Evolutionary conservation across 2,113 vertebrate genomes (phyloP).

Genomic region (Leucosticte australis): DNA sequence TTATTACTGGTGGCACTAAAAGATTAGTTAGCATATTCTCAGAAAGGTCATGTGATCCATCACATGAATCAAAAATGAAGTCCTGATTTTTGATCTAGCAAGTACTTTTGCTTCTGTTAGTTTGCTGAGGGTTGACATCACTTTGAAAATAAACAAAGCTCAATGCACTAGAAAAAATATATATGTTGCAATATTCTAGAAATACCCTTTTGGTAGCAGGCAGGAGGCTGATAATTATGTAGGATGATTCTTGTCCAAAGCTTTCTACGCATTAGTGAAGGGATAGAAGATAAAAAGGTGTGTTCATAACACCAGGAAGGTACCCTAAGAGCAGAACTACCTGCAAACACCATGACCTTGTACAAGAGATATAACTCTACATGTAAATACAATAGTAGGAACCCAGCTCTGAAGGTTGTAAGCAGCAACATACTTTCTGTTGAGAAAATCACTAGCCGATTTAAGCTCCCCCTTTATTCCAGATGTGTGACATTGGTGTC

Average conservation of each 20-base stretch:
- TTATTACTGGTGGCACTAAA: neutral
- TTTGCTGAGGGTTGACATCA: neutral
- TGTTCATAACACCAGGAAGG: neutral
- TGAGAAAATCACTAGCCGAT: neutral
- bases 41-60: neutral
- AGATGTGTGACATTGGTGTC: rapidly evolving
- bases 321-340: neutral
- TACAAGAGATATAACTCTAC: neutral
- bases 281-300: neutral
- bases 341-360: neutral
- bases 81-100: neutral
- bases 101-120: neutral
- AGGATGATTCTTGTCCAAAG: neutral
- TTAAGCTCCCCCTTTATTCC: neutral
- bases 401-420: neutral
- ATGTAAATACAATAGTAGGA: neutral
- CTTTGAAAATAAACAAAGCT: neutral
- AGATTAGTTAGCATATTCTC: neutral
- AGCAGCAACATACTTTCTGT: neutral
- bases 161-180: neutral
- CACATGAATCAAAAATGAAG: neutral
- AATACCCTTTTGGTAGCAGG: neutral
- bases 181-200: neutral
- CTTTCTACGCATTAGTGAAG: neutral
- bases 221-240: neutral